These are phyloP conservation scores for Rhodinocichla rosea DNA, from an alignment of 2,113 vertebrate species.

Conservation along the genomic window DNA sequence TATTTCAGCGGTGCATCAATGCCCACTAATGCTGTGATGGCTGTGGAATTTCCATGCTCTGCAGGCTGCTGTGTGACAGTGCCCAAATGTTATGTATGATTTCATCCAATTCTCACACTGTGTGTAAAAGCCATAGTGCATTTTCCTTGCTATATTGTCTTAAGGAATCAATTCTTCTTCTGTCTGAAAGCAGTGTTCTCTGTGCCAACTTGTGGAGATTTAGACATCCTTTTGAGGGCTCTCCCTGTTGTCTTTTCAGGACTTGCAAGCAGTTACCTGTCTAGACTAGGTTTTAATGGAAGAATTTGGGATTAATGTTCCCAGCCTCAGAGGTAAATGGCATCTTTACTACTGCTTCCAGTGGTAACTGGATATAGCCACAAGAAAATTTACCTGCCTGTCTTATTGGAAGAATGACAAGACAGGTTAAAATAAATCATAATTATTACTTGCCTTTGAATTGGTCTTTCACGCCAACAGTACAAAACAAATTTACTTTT, in stretches of 20 bases:
- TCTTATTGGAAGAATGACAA: not conserved
- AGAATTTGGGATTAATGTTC: not conserved
- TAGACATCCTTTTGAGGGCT: not conserved
- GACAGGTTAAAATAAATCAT: not conserved
- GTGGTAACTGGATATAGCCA: not conserved
- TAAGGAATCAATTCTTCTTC: not conserved
- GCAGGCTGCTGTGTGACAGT: not conserved
- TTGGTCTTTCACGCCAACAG: not conserved
- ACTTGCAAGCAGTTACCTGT: not conserved
- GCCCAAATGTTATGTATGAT: not conserved
- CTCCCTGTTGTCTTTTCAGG: not conserved
- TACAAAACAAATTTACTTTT: not conserved
- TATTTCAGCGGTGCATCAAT: not conserved
- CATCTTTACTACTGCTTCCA: not conserved
- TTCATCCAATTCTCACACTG: not conserved
- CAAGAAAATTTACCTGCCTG: not conserved
- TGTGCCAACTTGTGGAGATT: not conserved
- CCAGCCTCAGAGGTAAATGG: not conserved
- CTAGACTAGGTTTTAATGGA: slow-evolving; percentile 35
- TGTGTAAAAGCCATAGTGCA: not conserved
- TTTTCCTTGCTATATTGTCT: not conserved
- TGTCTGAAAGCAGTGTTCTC: not conserved
- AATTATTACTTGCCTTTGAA: slow-evolving; percentile 8
- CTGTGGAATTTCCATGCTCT: not conserved
- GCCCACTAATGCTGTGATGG: not conserved